phyloP scores from a whole-genome alignment of 2,113 vertebrate species.

The Catagonus wagneri region DNA sequence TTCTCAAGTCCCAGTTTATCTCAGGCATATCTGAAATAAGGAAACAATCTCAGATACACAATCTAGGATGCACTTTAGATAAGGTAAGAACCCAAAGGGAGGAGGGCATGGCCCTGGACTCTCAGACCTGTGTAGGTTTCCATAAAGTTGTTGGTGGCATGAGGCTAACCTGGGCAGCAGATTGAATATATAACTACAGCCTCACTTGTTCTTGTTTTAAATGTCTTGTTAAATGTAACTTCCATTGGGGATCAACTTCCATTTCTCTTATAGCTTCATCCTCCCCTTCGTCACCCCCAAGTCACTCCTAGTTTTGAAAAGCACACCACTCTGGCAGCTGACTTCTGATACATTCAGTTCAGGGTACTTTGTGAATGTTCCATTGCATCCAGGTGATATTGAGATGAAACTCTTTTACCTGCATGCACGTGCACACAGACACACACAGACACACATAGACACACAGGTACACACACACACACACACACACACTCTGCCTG shows the following conservation, averaged over 20 bases:
- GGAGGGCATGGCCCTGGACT: not conserved
- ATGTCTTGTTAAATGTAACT: not conserved
- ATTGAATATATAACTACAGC: not conserved
- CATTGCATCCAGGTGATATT: too few relatives aligned
- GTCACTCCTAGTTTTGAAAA: too few relatives aligned
- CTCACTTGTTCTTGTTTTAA: not conserved
- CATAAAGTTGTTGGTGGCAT: not conserved
- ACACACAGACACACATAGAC: fast-evolving
- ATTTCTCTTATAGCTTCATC: too few relatives aligned
- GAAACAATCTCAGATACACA: not conserved
- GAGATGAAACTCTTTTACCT: too few relatives aligned
- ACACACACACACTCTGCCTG: too few relatives aligned
- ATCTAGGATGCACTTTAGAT: not conserved
- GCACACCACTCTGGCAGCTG: too few relatives aligned
- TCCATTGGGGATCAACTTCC: not conserved
- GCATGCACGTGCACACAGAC: too few relatives aligned
- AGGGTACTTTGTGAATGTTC: too few relatives aligned
- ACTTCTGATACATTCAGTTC: too few relatives aligned
- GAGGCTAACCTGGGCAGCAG: not conserved
- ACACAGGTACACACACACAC: not conserved
- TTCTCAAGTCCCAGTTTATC: conserved; percentile 9
- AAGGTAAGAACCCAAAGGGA: not conserved
- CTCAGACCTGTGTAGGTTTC: not conserved
- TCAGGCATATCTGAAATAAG: not conserved
- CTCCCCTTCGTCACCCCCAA: too few relatives aligned